These are phyloP conservation scores for Actinia equina DNA, from an alignment of 64 coral and sea anemone species.

Conservation along the genomic window DNA sequence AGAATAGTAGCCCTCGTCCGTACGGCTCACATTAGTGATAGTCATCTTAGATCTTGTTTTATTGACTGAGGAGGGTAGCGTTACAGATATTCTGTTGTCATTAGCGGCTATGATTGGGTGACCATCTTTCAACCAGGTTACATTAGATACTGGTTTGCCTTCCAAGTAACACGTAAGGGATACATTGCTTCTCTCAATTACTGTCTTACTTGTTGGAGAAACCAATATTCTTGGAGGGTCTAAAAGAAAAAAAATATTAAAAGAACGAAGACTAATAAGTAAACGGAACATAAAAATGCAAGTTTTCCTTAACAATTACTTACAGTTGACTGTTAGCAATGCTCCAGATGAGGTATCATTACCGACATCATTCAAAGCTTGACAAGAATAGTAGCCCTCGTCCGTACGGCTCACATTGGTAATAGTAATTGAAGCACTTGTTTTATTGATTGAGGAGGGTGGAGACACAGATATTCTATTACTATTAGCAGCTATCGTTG, in stretches of 20 bases:
- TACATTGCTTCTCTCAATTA: no score
- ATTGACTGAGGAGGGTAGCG: not conserved
- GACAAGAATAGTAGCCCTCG: not conserved
- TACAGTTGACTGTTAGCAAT: not conserved
- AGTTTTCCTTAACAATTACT: no score
- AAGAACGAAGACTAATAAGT: no score
- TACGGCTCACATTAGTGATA: not conserved
- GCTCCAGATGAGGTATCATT: not conserved
- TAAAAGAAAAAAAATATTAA: no score
- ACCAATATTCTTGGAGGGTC: no score
- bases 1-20: not conserved
- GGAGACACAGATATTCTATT: not conserved
- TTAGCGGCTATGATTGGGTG: no score
- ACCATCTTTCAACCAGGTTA: slow-evolving; percentile 2
- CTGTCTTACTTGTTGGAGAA: no score
- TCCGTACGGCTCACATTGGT: not conserved
- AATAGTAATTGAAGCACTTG: not conserved
- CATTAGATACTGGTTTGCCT: not conserved
- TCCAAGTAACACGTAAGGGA: not conserved
- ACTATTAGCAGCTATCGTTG: no score
- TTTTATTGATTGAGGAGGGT: not conserved
- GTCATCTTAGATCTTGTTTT: not conserved
- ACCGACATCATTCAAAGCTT: not conserved
- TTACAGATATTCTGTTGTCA: not conserved
- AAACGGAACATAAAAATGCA: no score